Evolutionary conservation across 2,888 invertebrate genomes (phyloP).

Genomic region (Chrysomela aeneicollis): DNA sequence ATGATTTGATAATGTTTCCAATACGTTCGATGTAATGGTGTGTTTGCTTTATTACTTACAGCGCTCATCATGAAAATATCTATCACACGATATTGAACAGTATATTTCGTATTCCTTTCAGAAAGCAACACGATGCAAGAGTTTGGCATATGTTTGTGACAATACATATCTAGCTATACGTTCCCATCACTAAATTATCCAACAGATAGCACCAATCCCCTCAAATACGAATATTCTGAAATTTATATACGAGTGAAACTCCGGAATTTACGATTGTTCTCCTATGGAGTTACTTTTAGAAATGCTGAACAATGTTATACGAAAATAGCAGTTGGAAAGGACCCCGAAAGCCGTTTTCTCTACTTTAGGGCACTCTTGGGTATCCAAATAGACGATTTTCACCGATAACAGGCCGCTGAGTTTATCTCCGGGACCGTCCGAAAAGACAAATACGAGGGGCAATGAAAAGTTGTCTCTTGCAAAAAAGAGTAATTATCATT

Average conservation of each 20-base stretch:
- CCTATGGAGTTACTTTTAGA: constrained; percentile 11
- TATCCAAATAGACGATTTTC: constrained; percentile 29
- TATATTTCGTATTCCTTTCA: too few species aligned
- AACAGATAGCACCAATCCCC: not conserved
- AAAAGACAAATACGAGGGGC: constrained; percentile 1
- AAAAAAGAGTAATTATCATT: too few species aligned
- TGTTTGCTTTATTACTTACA: too few species aligned
- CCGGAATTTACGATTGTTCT: constrained; percentile 23
- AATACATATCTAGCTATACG: too few species aligned
- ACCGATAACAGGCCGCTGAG: constrained; percentile 24
- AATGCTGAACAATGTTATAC: constrained; percentile 23
- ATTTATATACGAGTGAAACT: constrained; percentile 14
- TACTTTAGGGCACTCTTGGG: constrained; percentile 30
- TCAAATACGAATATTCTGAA: not conserved
- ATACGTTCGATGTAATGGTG: too few species aligned
- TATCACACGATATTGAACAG: too few species aligned
- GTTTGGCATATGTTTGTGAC: too few species aligned
- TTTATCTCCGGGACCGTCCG: constrained; percentile 23
- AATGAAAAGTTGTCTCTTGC: not conserved
- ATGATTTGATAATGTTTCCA: too few species aligned
- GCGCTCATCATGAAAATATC: too few species aligned
- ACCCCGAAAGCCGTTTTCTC: constrained; percentile 26
- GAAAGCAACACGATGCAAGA: too few species aligned
- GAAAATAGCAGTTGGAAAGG: constrained; percentile 24
- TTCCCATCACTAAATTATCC: too few species aligned